Conservation (phyloP, 2,113 vertebrate genomes). For the Rattus rattus region DNA sequence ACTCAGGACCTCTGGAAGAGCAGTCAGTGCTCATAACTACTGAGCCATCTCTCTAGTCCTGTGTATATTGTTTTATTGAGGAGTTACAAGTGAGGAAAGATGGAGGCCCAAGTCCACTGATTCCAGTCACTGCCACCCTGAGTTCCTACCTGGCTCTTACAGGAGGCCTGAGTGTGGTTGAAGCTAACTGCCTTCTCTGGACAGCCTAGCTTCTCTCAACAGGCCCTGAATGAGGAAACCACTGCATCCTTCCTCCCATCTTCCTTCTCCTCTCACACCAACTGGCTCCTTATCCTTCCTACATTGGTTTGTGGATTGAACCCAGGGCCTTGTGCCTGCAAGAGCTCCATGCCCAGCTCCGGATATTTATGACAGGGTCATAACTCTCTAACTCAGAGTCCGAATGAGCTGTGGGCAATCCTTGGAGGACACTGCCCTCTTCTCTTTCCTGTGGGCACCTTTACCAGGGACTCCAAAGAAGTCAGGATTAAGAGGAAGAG, state of each 20-base stretch:
- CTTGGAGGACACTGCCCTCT: background rate
- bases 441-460: background rate
- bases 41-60: too few relatives aligned
- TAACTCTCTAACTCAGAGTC: slow-evolving; percentile 51
- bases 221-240: background rate
- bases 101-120: slow-evolving; percentile 11
- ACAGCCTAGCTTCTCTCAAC: background rate
- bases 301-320: background rate
- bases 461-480: background rate
- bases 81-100: slow-evolving; percentile 25
- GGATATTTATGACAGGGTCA: background rate
- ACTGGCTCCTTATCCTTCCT: background rate
- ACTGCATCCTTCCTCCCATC: background rate
- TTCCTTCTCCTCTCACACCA: slow-evolving; percentile 1
- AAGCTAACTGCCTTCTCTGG: background rate
- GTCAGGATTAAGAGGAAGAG: background rate
- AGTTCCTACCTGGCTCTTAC: background rate
- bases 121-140: background rate
- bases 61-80: background rate
- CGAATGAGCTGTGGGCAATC: background rate
- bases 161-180: background rate
- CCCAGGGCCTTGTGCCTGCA: background rate
- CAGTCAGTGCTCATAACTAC: too few relatives aligned
- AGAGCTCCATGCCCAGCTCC: background rate
- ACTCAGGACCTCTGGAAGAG: too few relatives aligned